Conservation (phyloP, 2,888 invertebrate species). For the Hyposoter didymator region DNA sequence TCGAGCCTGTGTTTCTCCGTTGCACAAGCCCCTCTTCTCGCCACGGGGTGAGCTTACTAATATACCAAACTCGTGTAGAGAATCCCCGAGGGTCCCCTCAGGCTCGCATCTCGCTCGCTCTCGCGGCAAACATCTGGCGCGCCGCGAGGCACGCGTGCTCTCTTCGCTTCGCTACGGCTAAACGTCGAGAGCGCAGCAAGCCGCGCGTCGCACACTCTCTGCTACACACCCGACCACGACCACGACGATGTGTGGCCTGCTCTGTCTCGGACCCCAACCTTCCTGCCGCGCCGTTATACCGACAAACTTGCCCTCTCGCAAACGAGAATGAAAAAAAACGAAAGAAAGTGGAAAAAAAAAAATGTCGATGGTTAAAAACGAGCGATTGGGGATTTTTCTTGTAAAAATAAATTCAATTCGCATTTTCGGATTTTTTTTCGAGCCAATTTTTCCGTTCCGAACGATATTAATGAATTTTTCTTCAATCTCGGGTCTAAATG, state of each 20-base stretch:
- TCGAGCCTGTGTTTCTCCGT: slow-evolving; percentile 53
- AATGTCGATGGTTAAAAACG: not conserved
- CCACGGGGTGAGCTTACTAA: slow-evolving; percentile 70
- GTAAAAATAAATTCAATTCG: not conserved
- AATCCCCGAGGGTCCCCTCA: slow-evolving; percentile 29
- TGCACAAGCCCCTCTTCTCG: slow-evolving; percentile 66
- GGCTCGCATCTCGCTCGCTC: slow-evolving; percentile 58
- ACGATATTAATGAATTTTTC: too few species aligned
- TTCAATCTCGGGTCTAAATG: too few species aligned
- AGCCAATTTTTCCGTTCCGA: not conserved
- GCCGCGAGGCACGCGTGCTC: slow-evolving; percentile 65
- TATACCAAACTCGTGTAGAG: slow-evolving; percentile 44
- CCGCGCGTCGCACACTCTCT: slow-evolving; percentile 10
- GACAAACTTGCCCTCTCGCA: not conserved
- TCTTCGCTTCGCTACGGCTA: slow-evolving; percentile 42
- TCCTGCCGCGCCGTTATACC: slow-evolving; percentile 4
- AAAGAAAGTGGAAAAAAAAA: not conserved
- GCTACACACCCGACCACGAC: not conserved
- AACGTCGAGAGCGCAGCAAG: slow-evolving; percentile 43
- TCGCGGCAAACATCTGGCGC: slow-evolving; percentile 69
- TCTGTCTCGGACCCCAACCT: slow-evolving; percentile 2
- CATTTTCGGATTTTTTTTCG: too few species aligned
- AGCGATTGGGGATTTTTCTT: not conserved
- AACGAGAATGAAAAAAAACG: not conserved
- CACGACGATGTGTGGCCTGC: not conserved